These are phyloP conservation scores for Trematomus loennbergii DNA, from an alignment of 2,113 vertebrate genomes.

Conservation along the genomic window DNA sequence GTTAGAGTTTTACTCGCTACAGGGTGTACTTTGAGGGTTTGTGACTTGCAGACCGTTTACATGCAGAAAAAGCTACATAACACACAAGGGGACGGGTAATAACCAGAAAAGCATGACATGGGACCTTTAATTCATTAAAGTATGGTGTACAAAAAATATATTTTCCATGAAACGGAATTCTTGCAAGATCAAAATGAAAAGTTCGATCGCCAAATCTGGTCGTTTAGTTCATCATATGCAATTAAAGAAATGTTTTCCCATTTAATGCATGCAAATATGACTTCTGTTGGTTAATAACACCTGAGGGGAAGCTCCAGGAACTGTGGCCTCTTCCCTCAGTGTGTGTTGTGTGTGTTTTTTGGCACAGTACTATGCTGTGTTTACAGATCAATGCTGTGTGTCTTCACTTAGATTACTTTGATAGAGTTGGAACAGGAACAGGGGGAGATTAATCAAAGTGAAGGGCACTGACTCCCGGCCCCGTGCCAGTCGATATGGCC, in stretches of 20 bases:
- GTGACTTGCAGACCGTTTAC: no score
- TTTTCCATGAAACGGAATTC: not conserved
- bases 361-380: constrained; percentile 51
- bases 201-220: not conserved
- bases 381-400: constrained; percentile 79
- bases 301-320: not conserved
- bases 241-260: not conserved
- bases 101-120: no score
- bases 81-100: no score
- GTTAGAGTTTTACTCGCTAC: no score
- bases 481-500: constrained; percentile 79
- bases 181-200: not conserved
- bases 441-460: constrained; percentile 83
- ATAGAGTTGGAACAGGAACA: constrained; percentile 80
- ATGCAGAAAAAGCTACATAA: no score
- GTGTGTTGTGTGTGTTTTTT: constrained; percentile 27
- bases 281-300: not conserved
- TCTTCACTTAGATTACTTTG: constrained; percentile 79
- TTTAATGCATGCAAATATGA: not conserved
- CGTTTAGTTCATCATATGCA: not conserved
- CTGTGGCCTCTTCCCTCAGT: not conserved
- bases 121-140: not conserved
- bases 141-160: not conserved
- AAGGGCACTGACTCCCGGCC: constrained; percentile 77
- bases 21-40: no score